Conservation (phyloP, 1,140 invertebrate genomes). For the Tetragonula clypearis region DNA sequence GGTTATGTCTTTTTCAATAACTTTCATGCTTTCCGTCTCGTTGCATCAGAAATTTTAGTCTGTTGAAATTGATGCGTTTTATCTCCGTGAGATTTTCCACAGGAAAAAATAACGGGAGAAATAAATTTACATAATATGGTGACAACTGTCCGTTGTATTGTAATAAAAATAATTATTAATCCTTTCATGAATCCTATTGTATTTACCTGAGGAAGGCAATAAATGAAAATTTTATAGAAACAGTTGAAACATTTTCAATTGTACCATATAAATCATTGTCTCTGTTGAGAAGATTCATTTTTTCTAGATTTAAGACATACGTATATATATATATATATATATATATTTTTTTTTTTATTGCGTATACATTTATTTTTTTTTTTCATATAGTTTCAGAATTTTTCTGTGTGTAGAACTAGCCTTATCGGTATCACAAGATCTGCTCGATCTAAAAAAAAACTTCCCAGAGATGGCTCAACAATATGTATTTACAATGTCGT, state of each 20-base stretch:
- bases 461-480: conserved; percentile 50
- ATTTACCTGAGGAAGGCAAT: not conserved
- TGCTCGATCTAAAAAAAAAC: conserved; percentile 50
- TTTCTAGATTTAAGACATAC: not conserved
- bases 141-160: not conserved
- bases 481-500: conserved; percentile 22
- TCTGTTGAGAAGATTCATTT: not conserved
- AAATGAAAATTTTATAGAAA: not conserved
- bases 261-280: not conserved
- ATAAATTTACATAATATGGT: not conserved
- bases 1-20: conserved; percentile 60
- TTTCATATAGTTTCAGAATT: conserved; percentile 70
- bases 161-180: not conserved
- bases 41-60: conserved; percentile 22
- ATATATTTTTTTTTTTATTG: too few relatives aligned
- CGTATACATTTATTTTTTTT: not conserved
- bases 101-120: not conserved
- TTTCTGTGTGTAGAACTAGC: conserved; percentile 62
- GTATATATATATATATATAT: not conserved
- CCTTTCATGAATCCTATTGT: not conserved
- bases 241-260: not conserved
- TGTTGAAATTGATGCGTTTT: not conserved
- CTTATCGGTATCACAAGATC: conserved; percentile 54
- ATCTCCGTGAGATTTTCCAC: not conserved
- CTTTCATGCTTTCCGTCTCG: not conserved